A percentile compares a stretch with the other conserved stretches of the same genome.
These are phyloP conservation scores for Drosophila navojoa DNA, from an alignment of 1,140 invertebrate species.

Conservation along the genomic window DNA sequence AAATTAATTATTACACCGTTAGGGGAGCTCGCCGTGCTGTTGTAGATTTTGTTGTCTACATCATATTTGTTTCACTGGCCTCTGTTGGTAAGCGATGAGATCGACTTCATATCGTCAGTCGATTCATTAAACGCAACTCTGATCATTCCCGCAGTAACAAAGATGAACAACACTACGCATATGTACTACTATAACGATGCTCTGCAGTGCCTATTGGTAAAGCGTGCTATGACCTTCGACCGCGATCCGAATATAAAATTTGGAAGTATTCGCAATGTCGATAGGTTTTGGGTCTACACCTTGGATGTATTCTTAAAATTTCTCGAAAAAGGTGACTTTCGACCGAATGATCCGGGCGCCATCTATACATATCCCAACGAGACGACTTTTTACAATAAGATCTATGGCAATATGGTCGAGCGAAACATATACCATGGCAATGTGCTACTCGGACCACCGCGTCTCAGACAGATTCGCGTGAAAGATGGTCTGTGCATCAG, in stretches of 20 bases:
- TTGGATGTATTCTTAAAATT: not conserved
- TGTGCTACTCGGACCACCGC: slow-evolving; percentile 20
- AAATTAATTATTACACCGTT: slow-evolving; percentile 5
- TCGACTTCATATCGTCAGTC: not conserved
- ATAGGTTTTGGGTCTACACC: slow-evolving; percentile 12
- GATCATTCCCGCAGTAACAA: slow-evolving; percentile 4
- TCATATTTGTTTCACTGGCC: slow-evolving; percentile 4
- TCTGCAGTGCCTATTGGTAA: not conserved
- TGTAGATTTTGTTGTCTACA: not conserved
- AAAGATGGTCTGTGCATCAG: not conserved
- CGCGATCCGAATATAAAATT: not conserved
- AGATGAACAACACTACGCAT: not conserved
- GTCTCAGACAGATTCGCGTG: slow-evolving; percentile 24
- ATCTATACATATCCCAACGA: slow-evolving; percentile 5
- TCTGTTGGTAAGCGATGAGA: slow-evolving; percentile 2
- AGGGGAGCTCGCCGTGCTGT: not conserved
- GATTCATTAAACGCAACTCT: not conserved
- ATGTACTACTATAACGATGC: slow-evolving; percentile 20
- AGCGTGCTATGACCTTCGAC: not conserved
- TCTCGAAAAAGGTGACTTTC: slow-evolving; percentile 3
- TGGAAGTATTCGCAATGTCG: not conserved
- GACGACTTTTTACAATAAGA: not conserved
- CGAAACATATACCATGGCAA: slow-evolving; percentile 23
- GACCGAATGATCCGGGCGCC: not conserved
- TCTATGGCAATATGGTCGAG: not conserved